These are phyloP conservation scores for Rhabdomys dilectus DNA, from an alignment of 2,113 vertebrate species.

Conservation along the genomic window DNA sequence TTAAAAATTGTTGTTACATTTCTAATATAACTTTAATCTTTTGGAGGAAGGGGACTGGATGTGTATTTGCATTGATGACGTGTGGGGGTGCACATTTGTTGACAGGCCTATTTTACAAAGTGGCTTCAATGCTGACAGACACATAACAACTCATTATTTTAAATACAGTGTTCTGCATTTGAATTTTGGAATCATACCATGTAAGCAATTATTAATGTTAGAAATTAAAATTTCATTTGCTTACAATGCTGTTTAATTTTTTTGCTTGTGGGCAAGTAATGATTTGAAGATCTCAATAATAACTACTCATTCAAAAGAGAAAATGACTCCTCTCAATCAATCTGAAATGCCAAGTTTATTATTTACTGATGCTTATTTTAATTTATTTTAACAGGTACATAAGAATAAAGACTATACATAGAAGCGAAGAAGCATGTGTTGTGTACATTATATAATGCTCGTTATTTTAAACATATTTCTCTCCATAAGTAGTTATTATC, in stretches of 20 bases:
- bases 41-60: conserved; percentile 7
- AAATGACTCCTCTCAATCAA: neutral
- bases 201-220: conserved; percentile 55
- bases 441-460: neutral
- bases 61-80: neutral
- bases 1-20: conserved; percentile 1
- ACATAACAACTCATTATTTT: conserved; percentile 5
- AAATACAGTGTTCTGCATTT: conserved; percentile 44
- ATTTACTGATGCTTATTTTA: neutral
- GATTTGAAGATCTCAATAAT: conserved; percentile 71
- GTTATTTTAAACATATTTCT: neutral
- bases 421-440: neutral
- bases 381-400: neutral
- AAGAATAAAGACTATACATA: neutral
- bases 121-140: conserved; percentile 10
- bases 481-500: neutral
- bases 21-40: conserved; percentile 56
- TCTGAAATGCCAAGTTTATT: neutral
- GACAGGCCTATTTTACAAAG: conserved; percentile 54
- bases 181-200: conserved; percentile 23
- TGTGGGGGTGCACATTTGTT: conserved; percentile 22
- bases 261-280: conserved; percentile 55
- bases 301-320: conserved; percentile 57
- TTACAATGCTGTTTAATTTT: conserved; percentile 37
- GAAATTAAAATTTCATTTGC: conserved; percentile 66